Percentiles rank a stretch among this genome's conserved stretches.
Evolutionary conservation across 1,140 invertebrate species (phyloP).

Genomic region (Drosophila willistoni): DNA sequence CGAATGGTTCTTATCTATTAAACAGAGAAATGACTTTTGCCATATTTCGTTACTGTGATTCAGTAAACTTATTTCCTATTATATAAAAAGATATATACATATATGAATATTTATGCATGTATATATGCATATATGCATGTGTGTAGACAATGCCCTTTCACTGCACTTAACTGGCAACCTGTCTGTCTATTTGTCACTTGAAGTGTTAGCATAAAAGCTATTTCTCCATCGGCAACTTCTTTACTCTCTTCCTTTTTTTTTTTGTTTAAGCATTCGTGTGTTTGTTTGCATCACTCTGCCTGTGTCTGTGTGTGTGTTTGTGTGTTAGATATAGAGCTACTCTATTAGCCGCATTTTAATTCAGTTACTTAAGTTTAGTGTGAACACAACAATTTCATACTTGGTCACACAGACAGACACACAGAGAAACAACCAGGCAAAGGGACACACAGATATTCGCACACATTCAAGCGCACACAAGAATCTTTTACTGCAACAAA

Average conservation of each 20-base stretch:
- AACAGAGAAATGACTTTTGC: no score
- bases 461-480: conserved; percentile 30
- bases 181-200: background rate
- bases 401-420: conserved; percentile 47
- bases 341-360: conserved; percentile 81
- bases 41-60: background rate
- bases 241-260: background rate
- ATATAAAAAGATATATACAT: no score
- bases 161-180: background rate
- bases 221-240: background rate
- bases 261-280: no score
- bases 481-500: conserved; percentile 58
- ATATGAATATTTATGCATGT: no score
- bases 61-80: background rate
- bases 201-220: conserved; percentile 1
- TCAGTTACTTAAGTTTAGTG: conserved; percentile 82
- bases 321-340: conserved; percentile 46
- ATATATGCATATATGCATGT: no score
- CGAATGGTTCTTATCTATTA: no score
- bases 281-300: conserved; percentile 56
- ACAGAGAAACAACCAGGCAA: background rate
- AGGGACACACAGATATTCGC: background rate
- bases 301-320: no score
- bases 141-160: background rate
- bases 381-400: conserved; percentile 81